Evolutionary conservation across 2,888 invertebrate species (phyloP).

Genomic region (Aquatica leii): DNA sequence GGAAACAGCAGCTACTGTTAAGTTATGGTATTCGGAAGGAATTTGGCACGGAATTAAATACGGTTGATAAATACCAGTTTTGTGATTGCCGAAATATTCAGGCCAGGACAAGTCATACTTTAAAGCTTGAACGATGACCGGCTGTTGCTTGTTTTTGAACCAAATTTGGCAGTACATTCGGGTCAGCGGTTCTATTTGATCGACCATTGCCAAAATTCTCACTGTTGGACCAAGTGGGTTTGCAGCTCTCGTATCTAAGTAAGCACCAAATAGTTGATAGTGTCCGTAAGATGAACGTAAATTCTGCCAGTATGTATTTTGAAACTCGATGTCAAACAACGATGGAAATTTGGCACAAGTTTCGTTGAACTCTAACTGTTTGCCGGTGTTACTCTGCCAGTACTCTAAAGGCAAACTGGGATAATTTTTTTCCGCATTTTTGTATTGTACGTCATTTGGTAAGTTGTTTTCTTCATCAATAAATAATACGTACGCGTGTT

Average conservation of each 20-base stretch:
- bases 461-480: too few species aligned
- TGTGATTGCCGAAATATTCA: conserved; percentile 87
- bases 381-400: conserved; percentile 78
- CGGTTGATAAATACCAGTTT: conserved; percentile 84
- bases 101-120: conserved; percentile 91
- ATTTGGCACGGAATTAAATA: conserved; percentile 86
- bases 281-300: conserved; percentile 78
- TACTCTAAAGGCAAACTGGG: conserved; percentile 73
- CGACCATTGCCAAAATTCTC: conserved; percentile 80
- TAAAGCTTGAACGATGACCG: conserved; percentile 76
- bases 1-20: conserved; percentile 81
- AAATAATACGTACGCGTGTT: too few species aligned
- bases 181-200: conserved; percentile 79
- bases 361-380: conserved; percentile 68
- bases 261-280: conserved; percentile 85
- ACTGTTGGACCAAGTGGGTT: conserved; percentile 79
- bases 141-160: conserved; percentile 79
- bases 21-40: conserved; percentile 72
- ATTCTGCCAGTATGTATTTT: conserved; percentile 89
- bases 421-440: too few species aligned
- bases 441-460: too few species aligned
- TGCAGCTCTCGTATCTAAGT: conserved; percentile 77
- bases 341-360: conserved; percentile 82
- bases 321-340: conserved; percentile 84
- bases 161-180: conserved; percentile 83